Evolutionary conservation across 2,888 invertebrate species (phyloP), one percentile per base, ranked within the genome.

Genomic region (Adelognathus sp.): DNA sequence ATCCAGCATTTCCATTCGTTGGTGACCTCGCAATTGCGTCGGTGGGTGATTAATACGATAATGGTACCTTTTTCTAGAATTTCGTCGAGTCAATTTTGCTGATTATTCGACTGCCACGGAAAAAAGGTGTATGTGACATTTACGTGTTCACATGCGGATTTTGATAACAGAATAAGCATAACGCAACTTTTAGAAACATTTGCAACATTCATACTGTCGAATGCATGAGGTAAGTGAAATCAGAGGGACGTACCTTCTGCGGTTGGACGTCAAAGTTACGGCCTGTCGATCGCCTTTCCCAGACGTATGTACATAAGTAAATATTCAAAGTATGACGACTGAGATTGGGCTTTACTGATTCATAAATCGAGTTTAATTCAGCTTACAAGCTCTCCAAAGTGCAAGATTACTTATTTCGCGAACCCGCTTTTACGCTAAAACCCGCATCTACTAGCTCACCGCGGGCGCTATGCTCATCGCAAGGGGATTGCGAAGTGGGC

Each of bases 1-100:
- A 64, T 29, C 63, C 14, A 29, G 46, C 33, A 73, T 80, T 80
- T 56, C 27, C 66, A 52, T 63, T 41, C 11, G 64, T 69, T 73
- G 73, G 52, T 61, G 71, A 16, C 31, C 44, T 41, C 16, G 16
- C 5, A 33, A 44, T 16, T 36, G 64, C 44, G 11, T 71, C 11
- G 70, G 67, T 33, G 18, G 9, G 21, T 44, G 46, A 72, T 36
- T 77, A 58, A 50, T 64, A 21, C 72, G 61, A 67, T 67, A 67
- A 77, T 44, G n/a, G 52, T 29, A 50, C 31, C 39, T n/a, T 52
- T 27, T 6, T 14, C 24, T 41, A 46, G 29, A 67, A 63, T 46
- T 73, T 39, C 44, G 56, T 63, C 24, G 63, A 73, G 33, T 46
- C 24, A 73, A 56, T 63, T 77, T 67, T 56, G 44, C 31, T 69